Evolutionary conservation across 2,888 invertebrate genomes (phyloP).

Genomic region (Zeuzera pyrina): DNA sequence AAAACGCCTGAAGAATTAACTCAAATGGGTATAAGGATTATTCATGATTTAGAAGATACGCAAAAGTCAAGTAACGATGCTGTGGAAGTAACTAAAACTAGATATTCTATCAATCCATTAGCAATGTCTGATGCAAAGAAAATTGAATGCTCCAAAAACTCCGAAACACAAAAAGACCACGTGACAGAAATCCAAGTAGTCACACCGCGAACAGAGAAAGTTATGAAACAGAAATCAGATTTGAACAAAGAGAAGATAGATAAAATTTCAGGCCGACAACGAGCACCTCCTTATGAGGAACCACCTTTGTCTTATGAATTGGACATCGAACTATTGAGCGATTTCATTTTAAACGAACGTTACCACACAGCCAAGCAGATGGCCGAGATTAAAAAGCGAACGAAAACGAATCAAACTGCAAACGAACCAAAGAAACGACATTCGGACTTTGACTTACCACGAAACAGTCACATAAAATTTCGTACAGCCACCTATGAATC

Average conservation of each 20-base stretch:
- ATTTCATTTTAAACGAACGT: slow-evolving; percentile 62
- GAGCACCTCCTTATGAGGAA: slow-evolving; percentile 45
- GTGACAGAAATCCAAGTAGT: slow-evolving; percentile 83
- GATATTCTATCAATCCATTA: slow-evolving; percentile 55
- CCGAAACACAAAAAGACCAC: slow-evolving; percentile 63
- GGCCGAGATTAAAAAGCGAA: slow-evolving; percentile 48
- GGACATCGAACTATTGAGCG: slow-evolving; percentile 58
- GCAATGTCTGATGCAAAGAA: slow-evolving; percentile 54
- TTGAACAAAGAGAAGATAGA: slow-evolving; percentile 40
- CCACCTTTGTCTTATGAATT: slow-evolving; percentile 54
- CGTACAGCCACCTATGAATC: slow-evolving; percentile 77
- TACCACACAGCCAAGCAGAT: slow-evolving; percentile 56
- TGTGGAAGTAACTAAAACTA: slow-evolving; percentile 54
- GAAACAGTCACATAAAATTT: slow-evolving; percentile 75
- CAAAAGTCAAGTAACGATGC: slow-evolving; percentile 38
- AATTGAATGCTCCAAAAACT: slow-evolving; percentile 24
- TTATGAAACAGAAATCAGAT: slow-evolving; percentile 32
- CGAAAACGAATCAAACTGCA: slow-evolving; percentile 37
- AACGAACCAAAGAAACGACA: slow-evolving; percentile 66
- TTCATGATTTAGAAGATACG: slow-evolving; percentile 56
- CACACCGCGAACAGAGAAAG: slow-evolving; percentile 61
- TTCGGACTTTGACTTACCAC: slow-evolving; percentile 64
- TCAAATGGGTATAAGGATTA: slow-evolving; percentile 51
- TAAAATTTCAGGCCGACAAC: slow-evolving; percentile 53
- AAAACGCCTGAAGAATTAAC: slow-evolving; percentile 59